Percentiles rank a stretch among this genome's conserved stretches.
phyloP scores from a whole-genome alignment of 37 sponge, comb jelly and placozoan genomes.

The Beroe forskalii region DNA sequence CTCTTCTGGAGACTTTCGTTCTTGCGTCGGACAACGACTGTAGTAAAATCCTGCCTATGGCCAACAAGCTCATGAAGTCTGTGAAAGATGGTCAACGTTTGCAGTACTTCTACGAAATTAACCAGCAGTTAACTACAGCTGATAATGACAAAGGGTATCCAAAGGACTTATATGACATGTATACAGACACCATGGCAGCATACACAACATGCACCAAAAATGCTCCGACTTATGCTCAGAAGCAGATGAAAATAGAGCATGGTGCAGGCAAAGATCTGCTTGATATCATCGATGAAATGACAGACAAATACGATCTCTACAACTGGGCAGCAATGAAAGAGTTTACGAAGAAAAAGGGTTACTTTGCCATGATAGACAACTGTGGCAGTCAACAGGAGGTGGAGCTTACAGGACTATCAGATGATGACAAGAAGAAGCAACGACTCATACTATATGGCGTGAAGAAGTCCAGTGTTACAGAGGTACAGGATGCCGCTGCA shows the following conservation, averaged over 20 bases:
- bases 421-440: slow-evolving; percentile 21
- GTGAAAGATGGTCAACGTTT: not conserved
- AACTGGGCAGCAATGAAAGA: slow-evolving; percentile 31
- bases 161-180: not conserved
- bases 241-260: not conserved
- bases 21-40: not conserved
- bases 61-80: not conserved
- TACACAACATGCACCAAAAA: not conserved
- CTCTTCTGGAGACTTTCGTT: not conserved
- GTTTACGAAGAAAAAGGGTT: not conserved
- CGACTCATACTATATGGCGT: not conserved
- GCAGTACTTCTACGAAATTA: slow-evolving; percentile 28
- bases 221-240: not conserved
- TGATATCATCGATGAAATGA: slow-evolving; percentile 14
- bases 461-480: not conserved
- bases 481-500: not conserved
- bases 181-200: not conserved
- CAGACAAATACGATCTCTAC: not conserved
- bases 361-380: not conserved
- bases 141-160: slow-evolving; percentile 3
- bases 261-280: not conserved
- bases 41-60: slow-evolving; percentile 7
- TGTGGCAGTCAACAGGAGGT: not conserved
- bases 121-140: not conserved
- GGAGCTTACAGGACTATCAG: not conserved